Conservation (phyloP, 2,797 vertebrate genomes). For the Pachyuromys duprasi region DNA sequence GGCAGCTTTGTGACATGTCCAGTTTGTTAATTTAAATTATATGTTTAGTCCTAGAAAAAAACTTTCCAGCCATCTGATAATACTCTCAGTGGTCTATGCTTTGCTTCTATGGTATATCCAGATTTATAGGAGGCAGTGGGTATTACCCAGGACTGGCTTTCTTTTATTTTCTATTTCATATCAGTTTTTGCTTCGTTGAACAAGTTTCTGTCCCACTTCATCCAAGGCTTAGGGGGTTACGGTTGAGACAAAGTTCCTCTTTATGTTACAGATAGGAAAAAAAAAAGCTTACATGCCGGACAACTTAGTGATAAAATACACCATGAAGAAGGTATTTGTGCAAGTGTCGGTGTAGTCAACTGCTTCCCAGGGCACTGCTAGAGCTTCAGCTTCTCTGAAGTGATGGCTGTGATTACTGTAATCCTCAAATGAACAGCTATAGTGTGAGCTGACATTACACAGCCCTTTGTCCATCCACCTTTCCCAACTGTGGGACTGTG, state of each 20-base stretch:
- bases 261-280: not conserved
- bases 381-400: not conserved
- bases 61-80: not conserved
- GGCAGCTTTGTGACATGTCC: constrained; percentile 28
- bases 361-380: not conserved
- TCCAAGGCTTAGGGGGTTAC: not conserved
- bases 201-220: not conserved
- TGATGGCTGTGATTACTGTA: not conserved
- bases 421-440: not conserved
- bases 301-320: not conserved
- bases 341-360: not conserved
- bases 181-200: not conserved
- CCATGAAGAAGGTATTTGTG: not conserved
- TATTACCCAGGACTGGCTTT: not conserved
- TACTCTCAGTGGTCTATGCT: not conserved
- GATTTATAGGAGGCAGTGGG: not conserved
- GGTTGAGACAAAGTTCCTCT: not conserved
- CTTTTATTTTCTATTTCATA: not conserved
- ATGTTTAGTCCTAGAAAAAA: constrained; percentile 8
- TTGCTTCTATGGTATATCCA: fast-evolving
- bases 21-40: not conserved
- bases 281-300: not conserved
- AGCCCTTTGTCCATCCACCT: not conserved
- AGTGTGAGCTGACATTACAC: not conserved
- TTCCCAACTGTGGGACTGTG: not conserved